Percentiles rank a stretch among this genome's conserved stretches.
Conservation (phyloP, 2,888 invertebrate species). For the Tiliacea aurago region DNA sequence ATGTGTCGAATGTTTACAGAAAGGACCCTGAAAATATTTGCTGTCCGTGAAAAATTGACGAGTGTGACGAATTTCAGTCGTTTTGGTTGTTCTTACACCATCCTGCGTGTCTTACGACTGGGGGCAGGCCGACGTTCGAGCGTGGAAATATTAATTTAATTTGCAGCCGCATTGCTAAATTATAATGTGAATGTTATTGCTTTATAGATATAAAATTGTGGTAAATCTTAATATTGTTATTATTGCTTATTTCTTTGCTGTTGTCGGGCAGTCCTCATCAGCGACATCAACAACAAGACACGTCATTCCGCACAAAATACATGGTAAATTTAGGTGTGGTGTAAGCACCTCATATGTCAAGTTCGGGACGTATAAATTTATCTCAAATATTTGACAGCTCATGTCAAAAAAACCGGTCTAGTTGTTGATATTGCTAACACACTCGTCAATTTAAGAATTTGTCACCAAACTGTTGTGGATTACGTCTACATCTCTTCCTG, state of each 20-base stretch:
- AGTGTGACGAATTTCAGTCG: conserved; percentile 46
- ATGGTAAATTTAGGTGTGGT: not conserved
- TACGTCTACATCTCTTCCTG: conserved; percentile 62
- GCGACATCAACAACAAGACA: conserved; percentile 16
- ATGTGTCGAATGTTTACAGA: conserved; percentile 58
- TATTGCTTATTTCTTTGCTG: conserved; percentile 30
- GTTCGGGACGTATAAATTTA: not conserved
- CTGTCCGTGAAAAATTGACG: conserved; percentile 55
- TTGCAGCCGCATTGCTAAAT: conserved; percentile 1
- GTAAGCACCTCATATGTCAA: not conserved
- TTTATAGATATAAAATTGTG: conserved; percentile 24
- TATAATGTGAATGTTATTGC: conserved; percentile 30
- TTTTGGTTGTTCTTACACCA: conserved; percentile 40
- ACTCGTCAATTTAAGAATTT: conserved; percentile 65
- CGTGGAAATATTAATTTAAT: conserved; percentile 2
- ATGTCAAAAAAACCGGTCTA: not conserved
- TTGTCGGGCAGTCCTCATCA: conserved; percentile 21
- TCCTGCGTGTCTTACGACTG: conserved; percentile 30
- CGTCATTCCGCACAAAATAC: not conserved
- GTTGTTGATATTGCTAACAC: conserved; percentile 7
- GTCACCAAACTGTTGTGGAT: conserved; percentile 70
- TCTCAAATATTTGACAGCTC: not conserved
- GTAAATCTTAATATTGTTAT: conserved; percentile 15
- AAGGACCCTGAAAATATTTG: conserved; percentile 56
- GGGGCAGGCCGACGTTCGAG: conserved; percentile 28